Base-by-base conservation (phyloP, 2,888 invertebrate species). In the Pyrocoelia pectoralis region DNA sequence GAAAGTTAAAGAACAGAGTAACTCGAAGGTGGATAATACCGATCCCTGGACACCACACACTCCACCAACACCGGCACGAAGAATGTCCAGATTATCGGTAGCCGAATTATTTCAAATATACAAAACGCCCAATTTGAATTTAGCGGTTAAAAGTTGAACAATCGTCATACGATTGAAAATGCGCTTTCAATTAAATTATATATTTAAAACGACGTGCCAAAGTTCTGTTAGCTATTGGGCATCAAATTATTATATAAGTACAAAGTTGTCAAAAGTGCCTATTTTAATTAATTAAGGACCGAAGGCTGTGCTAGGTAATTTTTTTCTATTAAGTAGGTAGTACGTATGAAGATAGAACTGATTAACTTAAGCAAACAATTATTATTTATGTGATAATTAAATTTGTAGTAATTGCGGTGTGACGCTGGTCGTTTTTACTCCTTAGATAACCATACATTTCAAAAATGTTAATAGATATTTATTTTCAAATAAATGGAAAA, bases 61-160 rank as follows among this genome's bases (percentile, higher is more conserved):
- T 6, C 74, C 74, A 14, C 73, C 77, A 3, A 61, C 70, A 13
- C 68, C 71, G 3, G 59, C 70, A 13, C 67, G 70, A n/a, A n/a
- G n/a, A 14, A 68, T 75, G 38, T 63, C 73, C 14, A 73, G 71
- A 52, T 68, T 82, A 15, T 80, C 81, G 0, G 80, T 81, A 17
- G 73, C 76, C 6, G 80, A 81, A 61, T 74, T 82, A 46, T 77
- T 81, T 57, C 76, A 79, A 53, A 60, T 78, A 12, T 79, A 80
- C 66, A 76, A 72, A 67, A 72, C 61, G 17, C 69, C 57, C 33
- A 66, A 53, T 57, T 48, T 19, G 12, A 54, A 61, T 5, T 40
- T 50, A 15, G 14, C 49, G 9, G 15, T 28, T 8, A 61, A 61
- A 49, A 59, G 33, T 53, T 59, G 28, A 59, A 48, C 12, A 15